Conservation (phyloP, 2,797 vertebrate species). For the Myripristis jacobus region DNA sequence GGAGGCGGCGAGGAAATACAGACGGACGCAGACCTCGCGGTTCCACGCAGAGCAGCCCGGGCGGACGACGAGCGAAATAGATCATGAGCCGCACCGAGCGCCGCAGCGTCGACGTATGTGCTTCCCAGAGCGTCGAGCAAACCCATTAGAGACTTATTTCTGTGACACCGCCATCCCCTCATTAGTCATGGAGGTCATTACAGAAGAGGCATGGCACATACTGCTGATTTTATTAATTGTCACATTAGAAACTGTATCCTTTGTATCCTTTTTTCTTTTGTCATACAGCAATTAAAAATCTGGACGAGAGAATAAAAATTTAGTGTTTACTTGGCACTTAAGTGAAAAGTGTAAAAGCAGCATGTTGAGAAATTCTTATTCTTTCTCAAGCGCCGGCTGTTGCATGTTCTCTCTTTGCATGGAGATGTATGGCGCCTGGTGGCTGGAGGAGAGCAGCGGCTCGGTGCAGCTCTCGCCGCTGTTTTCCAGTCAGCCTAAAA, state of each 20-base stretch:
- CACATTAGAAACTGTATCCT: neutral
- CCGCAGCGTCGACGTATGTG: neutral
- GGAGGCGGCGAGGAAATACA: neutral
- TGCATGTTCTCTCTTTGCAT: slow-evolving; percentile 46
- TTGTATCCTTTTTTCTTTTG: neutral
- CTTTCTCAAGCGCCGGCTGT: slow-evolving; percentile 15
- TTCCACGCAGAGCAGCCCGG: neutral
- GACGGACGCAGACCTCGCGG: neutral
- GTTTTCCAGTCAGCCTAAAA: slow-evolving; percentile 75
- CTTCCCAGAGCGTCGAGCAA: neutral
- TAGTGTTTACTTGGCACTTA: neutral
- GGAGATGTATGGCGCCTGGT: slow-evolving; percentile 56
- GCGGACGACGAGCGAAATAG: neutral
- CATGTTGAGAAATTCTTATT: slow-evolving; percentile 1
- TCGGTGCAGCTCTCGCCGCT: slow-evolving; percentile 58
- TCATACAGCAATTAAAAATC: no score
- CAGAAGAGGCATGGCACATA: neutral
- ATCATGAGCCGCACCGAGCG: neutral
- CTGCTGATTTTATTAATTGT: neutral
- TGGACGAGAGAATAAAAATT: neutral
- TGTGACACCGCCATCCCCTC: neutral
- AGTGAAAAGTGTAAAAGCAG: slow-evolving; percentile 17
- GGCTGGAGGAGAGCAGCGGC: slow-evolving; percentile 48
- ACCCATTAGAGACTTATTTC: neutral
- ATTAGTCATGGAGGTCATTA: no score